These are phyloP conservation scores for Himalopsyche kuldschensis DNA, from an alignment of 2,888 invertebrate genomes.

Conservation along the genomic window DNA sequence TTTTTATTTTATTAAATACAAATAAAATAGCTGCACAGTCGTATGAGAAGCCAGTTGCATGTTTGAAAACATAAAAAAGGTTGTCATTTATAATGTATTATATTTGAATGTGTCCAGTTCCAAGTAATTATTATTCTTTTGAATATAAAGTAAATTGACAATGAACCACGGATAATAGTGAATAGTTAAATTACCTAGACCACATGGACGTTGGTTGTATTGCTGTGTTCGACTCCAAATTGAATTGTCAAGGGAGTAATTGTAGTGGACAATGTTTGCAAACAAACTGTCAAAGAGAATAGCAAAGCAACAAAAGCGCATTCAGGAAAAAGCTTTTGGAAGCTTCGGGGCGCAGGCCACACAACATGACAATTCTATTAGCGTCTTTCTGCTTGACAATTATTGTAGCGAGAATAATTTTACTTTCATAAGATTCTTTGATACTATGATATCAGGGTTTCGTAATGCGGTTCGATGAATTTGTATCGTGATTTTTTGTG, in stretches of 20 bases:
- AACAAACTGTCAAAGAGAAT: slow-evolving; percentile 37
- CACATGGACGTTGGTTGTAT: slow-evolving; percentile 2
- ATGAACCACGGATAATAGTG: not conserved
- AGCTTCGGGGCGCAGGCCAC: slow-evolving; percentile 30
- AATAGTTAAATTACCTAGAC: slow-evolving; percentile 24
- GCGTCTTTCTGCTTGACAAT: not conserved
- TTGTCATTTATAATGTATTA: no score
- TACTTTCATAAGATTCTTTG: not conserved
- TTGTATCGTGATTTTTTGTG: no score
- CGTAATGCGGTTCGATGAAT: not conserved
- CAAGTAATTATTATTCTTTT: not conserved
- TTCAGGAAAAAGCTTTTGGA: slow-evolving; percentile 13
- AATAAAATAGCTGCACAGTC: no score
- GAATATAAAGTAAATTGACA: not conserved
- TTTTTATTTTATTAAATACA: no score
- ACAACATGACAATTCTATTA: slow-evolving; percentile 40
- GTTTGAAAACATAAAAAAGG: no score
- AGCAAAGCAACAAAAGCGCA: slow-evolving; percentile 17
- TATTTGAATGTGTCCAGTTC: no score
- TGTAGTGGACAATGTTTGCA: slow-evolving; percentile 37
- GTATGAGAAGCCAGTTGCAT: no score
- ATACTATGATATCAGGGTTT: not conserved
- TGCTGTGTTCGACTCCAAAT: slow-evolving; percentile 9
- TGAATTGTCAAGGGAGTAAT: slow-evolving; percentile 39
- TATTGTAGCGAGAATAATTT: not conserved